Evolutionary conservation across 2,888 invertebrate genomes (phyloP).

Genomic region (Capitulum mitella): DNA sequence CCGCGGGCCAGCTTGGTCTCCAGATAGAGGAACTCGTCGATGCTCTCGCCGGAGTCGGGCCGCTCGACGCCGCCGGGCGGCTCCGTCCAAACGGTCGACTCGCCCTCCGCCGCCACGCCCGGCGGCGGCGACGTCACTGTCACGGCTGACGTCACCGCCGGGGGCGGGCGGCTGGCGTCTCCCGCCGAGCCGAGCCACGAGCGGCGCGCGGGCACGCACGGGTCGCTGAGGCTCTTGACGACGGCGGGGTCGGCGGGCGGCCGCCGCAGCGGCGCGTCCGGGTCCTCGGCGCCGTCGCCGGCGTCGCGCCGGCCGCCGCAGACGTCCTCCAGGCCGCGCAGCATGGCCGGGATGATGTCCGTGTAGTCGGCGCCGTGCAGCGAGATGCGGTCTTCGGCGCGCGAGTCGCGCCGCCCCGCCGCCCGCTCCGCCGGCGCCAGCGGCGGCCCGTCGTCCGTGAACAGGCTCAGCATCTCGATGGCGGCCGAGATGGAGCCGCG

Average conservation of each 20-base stretch:
- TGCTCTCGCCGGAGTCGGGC: not conserved
- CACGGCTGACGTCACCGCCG: not conserved
- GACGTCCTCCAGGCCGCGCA: not conserved
- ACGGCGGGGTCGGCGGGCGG: not conserved
- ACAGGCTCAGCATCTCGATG: constrained; percentile 35
- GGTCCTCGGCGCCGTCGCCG: not conserved
- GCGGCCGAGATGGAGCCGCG: constrained; percentile 37
- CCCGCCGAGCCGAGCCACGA: not conserved
- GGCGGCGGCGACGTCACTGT: not conserved
- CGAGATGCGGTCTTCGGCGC: not conserved
- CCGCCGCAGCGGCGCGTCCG: not conserved
- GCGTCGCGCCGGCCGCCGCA: not conserved
- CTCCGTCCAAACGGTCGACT: not conserved
- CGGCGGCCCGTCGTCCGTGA: constrained; percentile 19
- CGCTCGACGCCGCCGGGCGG: not conserved
- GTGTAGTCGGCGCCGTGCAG: constrained; percentile 1
- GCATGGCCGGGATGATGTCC: constrained; percentile 5
- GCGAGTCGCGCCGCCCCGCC: not conserved
- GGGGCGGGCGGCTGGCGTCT: not conserved
- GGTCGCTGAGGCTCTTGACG: not conserved
- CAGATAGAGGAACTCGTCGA: not conserved
- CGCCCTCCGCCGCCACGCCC: too few relatives aligned
- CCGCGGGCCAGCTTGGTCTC: not conserved
- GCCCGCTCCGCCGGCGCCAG: too few relatives aligned
- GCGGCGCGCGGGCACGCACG: not conserved